Base-by-base conservation (phyloP, 2,888 invertebrate genomes). In the Smittia sp. region DNA sequence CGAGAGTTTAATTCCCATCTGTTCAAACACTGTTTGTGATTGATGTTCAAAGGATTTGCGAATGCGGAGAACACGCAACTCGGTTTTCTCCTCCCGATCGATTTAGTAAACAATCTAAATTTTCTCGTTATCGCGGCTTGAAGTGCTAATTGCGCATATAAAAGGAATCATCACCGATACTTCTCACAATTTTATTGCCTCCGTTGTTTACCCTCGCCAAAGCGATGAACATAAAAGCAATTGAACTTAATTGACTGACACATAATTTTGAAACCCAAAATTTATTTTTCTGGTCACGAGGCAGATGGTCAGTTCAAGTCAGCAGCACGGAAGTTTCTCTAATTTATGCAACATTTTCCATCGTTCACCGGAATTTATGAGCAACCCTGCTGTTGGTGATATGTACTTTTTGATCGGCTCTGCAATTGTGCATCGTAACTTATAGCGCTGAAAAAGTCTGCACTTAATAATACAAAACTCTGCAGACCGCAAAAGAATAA, bases 1-100 rank as follows among this genome's bases (percentile, higher is more conserved):
- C n/a, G 46, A 46, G 46, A 46, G 4, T 46, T 46, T 46, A 46
- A 46, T 46, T 46, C 46, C n/a, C 46, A 46, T 46, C 46, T 46
- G 46, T 58, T 22, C 58, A 58, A 46, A 58, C 58, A 58, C 18
- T 58, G n/a, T 15, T 18, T 46, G 52, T 18, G 20, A 58, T 58
- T 58, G 58, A 22, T 58, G 18, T 22, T 58, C 22, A 58, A 58
- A 58, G 58, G 22, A 18, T 58, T 58, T 58, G 2, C 22, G 3
- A 58, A 58, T n/a, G n/a, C n/a, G n/a, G 20, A 9, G 18, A 58
- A 58, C 18, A 20, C 22, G 18, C 18, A 58, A 58, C 22, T 18
- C 22, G 22, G 58, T 58, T 58, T 58, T 4, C 22, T 58, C 18
- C 22, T 20, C n/a, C 11, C 18, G 9, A 58, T 22, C 22, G 22